Percentiles rank a stretch among this genome's conserved stretches.
Conservation (phyloP, 2,888 invertebrate genomes). For the Coelopa pilipes region DNA sequence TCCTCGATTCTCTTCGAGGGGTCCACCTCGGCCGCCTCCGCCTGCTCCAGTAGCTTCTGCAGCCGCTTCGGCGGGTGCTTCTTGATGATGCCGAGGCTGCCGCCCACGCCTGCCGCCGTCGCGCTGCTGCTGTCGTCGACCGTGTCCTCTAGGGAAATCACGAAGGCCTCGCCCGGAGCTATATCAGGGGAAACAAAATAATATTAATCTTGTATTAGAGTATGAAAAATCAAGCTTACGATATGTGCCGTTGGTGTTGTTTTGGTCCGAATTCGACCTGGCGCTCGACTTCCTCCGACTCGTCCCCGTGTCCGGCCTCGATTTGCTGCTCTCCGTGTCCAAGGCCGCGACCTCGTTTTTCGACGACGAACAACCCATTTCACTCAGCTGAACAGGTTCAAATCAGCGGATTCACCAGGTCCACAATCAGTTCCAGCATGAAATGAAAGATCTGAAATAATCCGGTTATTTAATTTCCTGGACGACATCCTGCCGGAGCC, state of each 20-base stretch:
- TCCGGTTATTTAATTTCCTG: constrained; percentile 4
- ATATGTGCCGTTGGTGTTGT: constrained; percentile 6
- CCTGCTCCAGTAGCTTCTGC: constrained; percentile 73
- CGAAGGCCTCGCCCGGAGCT: constrained; percentile 71
- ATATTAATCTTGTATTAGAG: background rate
- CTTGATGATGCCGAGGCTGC: background rate
- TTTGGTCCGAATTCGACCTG: background rate
- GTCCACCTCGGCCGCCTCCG: constrained; percentile 65
- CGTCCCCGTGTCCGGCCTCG: constrained; percentile 1
- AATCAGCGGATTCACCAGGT: background rate
- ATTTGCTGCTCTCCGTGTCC: background rate
- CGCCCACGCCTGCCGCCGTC: constrained; percentile 60
- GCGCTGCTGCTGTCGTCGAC: background rate
- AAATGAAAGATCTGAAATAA: background rate
- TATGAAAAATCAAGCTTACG: constrained; percentile 14
- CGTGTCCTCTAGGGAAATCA: constrained; percentile 68
- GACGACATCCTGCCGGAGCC: constrained; percentile 15
- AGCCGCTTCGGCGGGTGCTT: constrained; percentile 76
- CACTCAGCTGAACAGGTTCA: background rate
- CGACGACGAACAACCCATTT: constrained; percentile 30
- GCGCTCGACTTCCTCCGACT: background rate
- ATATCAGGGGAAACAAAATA: background rate
- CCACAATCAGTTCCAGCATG: no score
- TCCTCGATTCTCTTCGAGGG: constrained; percentile 70
- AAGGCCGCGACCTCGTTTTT: constrained; percentile 18